Percentiles rank a stretch among this genome's conserved stretches.
These are phyloP conservation scores for Melipona quadrifasciata DNA, from an alignment of 1,140 invertebrate genomes.

Conservation along the genomic window DNA sequence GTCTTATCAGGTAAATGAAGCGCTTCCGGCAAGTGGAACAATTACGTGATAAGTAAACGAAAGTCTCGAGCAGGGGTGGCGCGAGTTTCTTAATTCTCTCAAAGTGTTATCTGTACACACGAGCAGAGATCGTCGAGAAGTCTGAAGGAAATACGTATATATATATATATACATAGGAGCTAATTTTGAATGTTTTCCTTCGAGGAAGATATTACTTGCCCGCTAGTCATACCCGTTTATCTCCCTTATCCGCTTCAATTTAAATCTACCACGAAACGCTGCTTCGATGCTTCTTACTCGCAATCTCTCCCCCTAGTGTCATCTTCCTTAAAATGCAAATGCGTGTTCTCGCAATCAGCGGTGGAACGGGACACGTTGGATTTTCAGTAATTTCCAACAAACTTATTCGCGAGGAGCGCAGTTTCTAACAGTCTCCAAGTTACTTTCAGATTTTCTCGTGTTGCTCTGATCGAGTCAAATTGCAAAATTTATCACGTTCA, in stretches of 20 bases:
- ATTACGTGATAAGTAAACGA: slow-evolving; percentile 6
- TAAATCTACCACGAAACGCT: neutral
- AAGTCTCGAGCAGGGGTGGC: neutral
- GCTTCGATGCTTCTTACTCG: neutral
- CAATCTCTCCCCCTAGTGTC: neutral
- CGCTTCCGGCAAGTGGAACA: neutral
- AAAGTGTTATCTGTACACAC: slow-evolving; percentile 4
- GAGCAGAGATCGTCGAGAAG: neutral
- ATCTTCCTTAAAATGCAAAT: neutral
- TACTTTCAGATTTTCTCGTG: no score
- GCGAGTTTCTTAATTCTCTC: neutral
- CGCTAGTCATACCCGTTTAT: neutral
- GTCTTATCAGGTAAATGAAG: neutral
- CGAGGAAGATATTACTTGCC: neutral
- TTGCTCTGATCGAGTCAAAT: no score
- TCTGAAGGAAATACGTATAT: neutral
- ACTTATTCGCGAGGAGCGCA: no score
- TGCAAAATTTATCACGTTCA: no score
- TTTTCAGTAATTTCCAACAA: no score
- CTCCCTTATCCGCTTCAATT: neutral
- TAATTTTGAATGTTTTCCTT: neutral
- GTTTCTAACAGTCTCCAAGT: no score
- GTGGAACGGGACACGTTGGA: no score
- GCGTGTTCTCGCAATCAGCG: no score
- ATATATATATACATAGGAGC: neutral